phyloP scores from a whole-genome alignment of 2,797 vertebrate genomes.

The Trichosurus vulpecula region DNA sequence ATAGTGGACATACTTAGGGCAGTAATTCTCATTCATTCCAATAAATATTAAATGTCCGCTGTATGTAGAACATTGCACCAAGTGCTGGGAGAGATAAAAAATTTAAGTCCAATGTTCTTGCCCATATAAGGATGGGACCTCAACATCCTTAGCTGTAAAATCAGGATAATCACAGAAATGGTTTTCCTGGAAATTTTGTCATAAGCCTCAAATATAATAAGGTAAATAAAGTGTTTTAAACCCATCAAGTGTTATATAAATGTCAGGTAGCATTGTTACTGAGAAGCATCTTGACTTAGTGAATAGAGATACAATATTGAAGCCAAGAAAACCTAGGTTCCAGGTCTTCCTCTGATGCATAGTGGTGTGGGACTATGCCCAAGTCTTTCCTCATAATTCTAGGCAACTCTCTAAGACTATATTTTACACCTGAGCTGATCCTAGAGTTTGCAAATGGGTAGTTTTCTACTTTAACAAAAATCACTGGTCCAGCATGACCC shows the following conservation, averaged over 20 bases:
- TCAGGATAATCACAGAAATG: background rate
- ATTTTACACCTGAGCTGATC: background rate
- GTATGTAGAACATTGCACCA: background rate
- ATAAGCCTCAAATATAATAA: background rate
- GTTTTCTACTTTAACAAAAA: background rate
- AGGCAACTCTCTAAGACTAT: background rate
- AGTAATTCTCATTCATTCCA: background rate
- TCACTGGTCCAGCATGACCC: background rate
- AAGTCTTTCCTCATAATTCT: background rate
- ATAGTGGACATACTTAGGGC: background rate
- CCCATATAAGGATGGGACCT: background rate
- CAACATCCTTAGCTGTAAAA: background rate
- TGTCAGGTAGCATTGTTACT: background rate
- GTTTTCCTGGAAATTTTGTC: background rate
- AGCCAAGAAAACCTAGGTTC: background rate
- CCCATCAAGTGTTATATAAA: background rate
- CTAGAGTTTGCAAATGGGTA: background rate
- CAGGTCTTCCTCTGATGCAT: background rate
- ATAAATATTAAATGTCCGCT: background rate
- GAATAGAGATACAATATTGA: background rate
- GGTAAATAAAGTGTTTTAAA: background rate
- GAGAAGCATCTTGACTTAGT: background rate
- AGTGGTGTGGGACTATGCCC: background rate
- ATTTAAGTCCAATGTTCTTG: background rate
- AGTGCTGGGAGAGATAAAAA: background rate